Evolutionary conservation across 2,797 vertebrate genomes (phyloP).

Genomic region (Fundulus diaphanus): DNA sequence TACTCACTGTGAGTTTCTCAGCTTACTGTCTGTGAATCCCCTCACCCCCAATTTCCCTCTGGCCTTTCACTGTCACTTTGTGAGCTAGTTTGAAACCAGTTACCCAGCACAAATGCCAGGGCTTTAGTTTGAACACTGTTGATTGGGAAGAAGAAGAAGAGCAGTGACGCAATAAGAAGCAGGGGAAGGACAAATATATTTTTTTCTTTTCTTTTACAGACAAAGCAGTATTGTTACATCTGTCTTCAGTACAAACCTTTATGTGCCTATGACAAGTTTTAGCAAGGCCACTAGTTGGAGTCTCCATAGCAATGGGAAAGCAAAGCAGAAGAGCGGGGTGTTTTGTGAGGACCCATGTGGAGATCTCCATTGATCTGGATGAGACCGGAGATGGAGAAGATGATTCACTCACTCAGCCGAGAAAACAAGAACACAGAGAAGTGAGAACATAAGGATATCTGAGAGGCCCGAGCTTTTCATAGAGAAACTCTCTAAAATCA

Average conservation of each 20-base stretch:
- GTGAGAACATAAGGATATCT: constrained; percentile 18
- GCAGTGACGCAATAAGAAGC: background rate
- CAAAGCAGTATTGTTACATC: constrained; percentile 4
- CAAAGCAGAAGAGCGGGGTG: constrained; percentile 41
- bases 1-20: background rate
- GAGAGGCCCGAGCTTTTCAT: background rate
- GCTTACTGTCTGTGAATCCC: background rate
- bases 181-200: background rate
- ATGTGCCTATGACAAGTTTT: constrained; percentile 36
- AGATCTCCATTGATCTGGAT: constrained; percentile 65
- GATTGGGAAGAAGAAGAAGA: background rate
- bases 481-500: background rate
- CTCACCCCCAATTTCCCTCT: background rate
- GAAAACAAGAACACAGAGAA: constrained; percentile 48
- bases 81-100: constrained; percentile 20
- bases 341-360: constrained; percentile 60
- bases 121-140: constrained; percentile 11
- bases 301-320: constrained; percentile 70
- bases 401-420: constrained; percentile 56
- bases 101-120: constrained; percentile 13
- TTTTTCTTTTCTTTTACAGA: constrained; percentile 16
- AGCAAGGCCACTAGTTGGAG: constrained; percentile 23
- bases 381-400: constrained; percentile 41
- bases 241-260: constrained; percentile 14
- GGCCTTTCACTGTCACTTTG: constrained; percentile 14